Evolutionary conservation across 92 coral and sea anemone species (phyloP).

Genomic region (Umimayanthus kanabou): DNA sequence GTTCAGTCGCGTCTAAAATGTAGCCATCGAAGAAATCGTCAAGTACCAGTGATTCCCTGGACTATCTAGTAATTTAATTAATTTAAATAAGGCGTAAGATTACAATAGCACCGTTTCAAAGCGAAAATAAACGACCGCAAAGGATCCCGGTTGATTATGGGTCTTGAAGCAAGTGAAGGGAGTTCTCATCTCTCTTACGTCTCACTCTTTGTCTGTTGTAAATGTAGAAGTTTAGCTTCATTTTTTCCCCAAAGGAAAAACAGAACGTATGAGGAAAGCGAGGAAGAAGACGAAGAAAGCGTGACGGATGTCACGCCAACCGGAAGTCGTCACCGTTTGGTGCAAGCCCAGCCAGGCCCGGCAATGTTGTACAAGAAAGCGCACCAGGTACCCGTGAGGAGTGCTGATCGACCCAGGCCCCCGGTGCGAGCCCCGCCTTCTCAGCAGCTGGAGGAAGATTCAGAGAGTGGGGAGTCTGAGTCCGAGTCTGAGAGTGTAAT

Average conservation of each 20-base stretch:
- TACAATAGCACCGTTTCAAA: too few species aligned
- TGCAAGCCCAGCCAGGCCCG: conserved; percentile 38
- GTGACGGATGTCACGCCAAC: conserved; percentile 38
- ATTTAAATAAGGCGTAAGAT: too few species aligned
- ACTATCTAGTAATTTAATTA: too few species aligned
- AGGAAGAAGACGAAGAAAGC: conserved; percentile 40
- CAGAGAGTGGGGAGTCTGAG: conserved; percentile 37
- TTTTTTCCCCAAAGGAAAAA: conserved; percentile 3
- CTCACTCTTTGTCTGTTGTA: background rate
- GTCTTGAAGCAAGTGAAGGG: too few species aligned
- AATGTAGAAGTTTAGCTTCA: background rate
- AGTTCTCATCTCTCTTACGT: too few species aligned
- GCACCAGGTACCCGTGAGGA: conserved; percentile 10
- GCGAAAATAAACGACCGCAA: too few species aligned
- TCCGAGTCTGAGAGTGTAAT: conserved; percentile 32
- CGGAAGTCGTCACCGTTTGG: conserved; percentile 39
- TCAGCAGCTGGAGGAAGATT: conserved; percentile 37
- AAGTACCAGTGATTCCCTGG: too few species aligned
- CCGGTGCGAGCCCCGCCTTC: conserved; percentile 5
- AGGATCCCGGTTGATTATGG: too few species aligned
- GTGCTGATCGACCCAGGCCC: conserved; percentile 15
- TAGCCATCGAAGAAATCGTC: too few species aligned
- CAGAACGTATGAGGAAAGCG: conserved; percentile 31
- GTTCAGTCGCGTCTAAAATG: too few species aligned
- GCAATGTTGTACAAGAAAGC: conserved; percentile 33